A percentile compares a stretch with the other conserved stretches of the same genome.
Evolutionary conservation across 1,140 invertebrate species (phyloP).

Genomic region (Diuraphis noxia): DNA sequence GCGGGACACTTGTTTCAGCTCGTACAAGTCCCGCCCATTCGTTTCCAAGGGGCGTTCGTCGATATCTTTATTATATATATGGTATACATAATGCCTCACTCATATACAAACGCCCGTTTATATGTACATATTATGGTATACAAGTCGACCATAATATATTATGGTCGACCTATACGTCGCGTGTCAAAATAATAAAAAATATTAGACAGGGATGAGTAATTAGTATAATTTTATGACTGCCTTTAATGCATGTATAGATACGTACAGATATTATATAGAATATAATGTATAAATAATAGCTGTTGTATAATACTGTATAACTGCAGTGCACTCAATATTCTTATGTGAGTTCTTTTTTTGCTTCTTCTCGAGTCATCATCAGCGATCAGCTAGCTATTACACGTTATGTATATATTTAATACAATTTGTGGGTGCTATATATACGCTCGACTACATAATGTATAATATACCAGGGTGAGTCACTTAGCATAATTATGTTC

Average conservation of each 20-base stretch:
- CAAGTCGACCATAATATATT: background rate
- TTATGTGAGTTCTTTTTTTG: background rate
- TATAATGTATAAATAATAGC: background rate
- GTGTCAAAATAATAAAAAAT: conserved; percentile 24
- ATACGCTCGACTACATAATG: no score
- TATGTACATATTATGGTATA: background rate
- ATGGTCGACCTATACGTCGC: background rate
- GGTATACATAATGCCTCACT: background rate
- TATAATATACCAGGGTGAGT: no score
- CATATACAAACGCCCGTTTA: background rate
- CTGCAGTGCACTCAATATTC: background rate
- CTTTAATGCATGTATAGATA: conserved; percentile 17
- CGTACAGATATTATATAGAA: background rate
- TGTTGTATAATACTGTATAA: background rate
- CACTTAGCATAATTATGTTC: no score
- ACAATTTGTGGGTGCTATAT: no score
- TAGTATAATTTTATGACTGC: background rate
- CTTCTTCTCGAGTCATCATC: background rate
- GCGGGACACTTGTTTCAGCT: conserved; percentile 24
- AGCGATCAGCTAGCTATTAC: no score
- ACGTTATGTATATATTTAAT: no score
- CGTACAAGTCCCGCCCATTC: conserved; percentile 33
- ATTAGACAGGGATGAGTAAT: background rate
- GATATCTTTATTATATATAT: background rate
- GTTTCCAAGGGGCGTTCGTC: conserved; percentile 44